Evolutionary conservation across 2,797 vertebrate genomes (phyloP).

Genomic region (Antennarius maculatus): DNA sequence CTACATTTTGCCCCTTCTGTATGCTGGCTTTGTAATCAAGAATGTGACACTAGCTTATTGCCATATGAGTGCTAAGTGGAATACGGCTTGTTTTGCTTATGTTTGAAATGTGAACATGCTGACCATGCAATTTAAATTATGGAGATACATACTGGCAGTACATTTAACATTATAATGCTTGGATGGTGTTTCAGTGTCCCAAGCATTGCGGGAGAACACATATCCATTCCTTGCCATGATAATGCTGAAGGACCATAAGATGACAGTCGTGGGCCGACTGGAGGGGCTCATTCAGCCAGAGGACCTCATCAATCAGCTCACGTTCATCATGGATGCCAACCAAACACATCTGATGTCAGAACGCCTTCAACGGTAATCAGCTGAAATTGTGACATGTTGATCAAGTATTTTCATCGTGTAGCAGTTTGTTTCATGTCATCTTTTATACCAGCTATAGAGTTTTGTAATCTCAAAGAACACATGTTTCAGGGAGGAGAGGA

Average conservation of each 20-base stretch:
- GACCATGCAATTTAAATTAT: not conserved
- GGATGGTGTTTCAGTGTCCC: conserved; percentile 86
- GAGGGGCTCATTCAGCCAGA: conserved; percentile 97
- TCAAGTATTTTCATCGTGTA: not conserved
- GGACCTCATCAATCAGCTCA: conserved; percentile 96
- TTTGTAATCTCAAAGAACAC: not conserved
- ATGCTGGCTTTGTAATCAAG: too few species aligned
- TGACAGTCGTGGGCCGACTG: conserved; percentile 96
- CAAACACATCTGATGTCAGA: conserved; percentile 96
- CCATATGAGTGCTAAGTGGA: not conserved
- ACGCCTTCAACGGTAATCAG: conserved; percentile 90
- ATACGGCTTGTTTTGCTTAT: too few species aligned
- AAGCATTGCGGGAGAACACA: conserved; percentile 96
- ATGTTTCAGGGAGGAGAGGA: conserved; percentile 92
- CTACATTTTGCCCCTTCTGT: not conserved
- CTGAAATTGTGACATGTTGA: not conserved
- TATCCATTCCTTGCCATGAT: conserved; percentile 99
- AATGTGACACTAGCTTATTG: not conserved
- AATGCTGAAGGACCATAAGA: conserved; percentile 96
- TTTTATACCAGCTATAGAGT: not conserved
- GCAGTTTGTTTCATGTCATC: not conserved
- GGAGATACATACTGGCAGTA: not conserved
- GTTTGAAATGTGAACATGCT: too few species aligned
- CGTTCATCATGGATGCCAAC: conserved; percentile 98
- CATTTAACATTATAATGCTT: conserved; percentile 6